A percentile compares a stretch with the other conserved stretches of the same genome.
phyloP scores from a whole-genome alignment of 2,888 invertebrate genomes.

The Lepeophtheirus nordmannii region DNA sequence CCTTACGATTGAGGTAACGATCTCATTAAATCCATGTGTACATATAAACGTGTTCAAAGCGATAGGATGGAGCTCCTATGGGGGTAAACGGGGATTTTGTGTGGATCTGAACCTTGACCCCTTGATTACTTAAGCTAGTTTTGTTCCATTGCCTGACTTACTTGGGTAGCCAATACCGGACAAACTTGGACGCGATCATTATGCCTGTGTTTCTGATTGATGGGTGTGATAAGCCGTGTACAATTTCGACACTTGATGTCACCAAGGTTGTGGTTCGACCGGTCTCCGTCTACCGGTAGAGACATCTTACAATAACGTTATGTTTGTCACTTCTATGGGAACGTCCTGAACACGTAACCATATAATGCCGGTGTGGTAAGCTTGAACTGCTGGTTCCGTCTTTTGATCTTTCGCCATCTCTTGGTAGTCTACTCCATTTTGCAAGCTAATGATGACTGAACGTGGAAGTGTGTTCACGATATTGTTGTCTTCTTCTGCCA shows the following conservation, averaged over 20 bases:
- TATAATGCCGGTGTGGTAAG: background rate
- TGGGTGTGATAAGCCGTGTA: slow-evolving; percentile 4
- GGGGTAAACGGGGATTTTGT: background rate
- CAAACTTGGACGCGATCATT: background rate
- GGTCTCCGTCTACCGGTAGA: background rate
- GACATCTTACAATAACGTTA: no score
- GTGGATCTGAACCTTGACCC: background rate
- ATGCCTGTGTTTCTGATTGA: background rate
- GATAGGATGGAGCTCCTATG: background rate
- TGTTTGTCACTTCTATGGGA: background rate
- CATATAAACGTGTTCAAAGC: background rate
- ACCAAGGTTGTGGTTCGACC: background rate
- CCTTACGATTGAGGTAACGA: background rate
- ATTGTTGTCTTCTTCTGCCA: background rate
- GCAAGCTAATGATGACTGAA: background rate
- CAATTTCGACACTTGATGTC: background rate
- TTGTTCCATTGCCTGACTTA: background rate
- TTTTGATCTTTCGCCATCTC: background rate
- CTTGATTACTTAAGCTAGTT: background rate
- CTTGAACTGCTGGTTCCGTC: background rate
- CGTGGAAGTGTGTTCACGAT: background rate
- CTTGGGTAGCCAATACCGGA: background rate
- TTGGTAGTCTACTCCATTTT: background rate
- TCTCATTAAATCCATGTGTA: background rate
- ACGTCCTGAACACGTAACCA: background rate